Evolutionary conservation across 1,140 invertebrate genomes (phyloP), one percentile per base, ranked within the genome.

Genomic region (Eufriesea mexicana): DNA sequence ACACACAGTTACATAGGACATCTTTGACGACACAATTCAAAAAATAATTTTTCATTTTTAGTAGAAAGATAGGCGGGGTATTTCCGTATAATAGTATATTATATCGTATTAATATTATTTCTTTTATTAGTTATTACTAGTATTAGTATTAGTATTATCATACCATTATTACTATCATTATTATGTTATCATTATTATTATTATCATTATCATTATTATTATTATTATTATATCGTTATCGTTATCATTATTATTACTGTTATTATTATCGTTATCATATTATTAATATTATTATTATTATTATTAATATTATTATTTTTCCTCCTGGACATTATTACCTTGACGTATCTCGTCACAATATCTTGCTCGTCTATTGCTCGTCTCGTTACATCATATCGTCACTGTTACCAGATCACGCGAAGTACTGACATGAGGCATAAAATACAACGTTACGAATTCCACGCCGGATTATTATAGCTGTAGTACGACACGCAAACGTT

Each of bases 31-130:
- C 84, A 86, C 85, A 89, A 92, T 92, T 93, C 89, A 90, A 93
- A 93, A 93, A 93, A 92, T 93, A 93, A 92, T 90, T 92, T 84
- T 90, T 91, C 79, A 84, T 86, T 89, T 88, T 90, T 86, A 91
- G 87, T 92, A 92, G 89, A 92, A 92, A 92, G 91, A 90, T 93
- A 93, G 90, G 91, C 91, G 84, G 90, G 91, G 84, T 61, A 90
- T 90, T 88, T 86, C 84, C 89, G 81, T 87, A 87, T 68, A 89
- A 89, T 87, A 86, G 83, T 90, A 83, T 89, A 83, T 88, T 85
- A 90, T 90, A 89, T 85, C 83, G 71, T 84, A 82, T 89, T 79
- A 82, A 84, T 88, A 84, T 87, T 89, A 86, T 84, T 86, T 86
- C 72, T 85, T 78, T 87, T 89, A 84, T 84, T 84, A 84, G 78